phyloP scores from a whole-genome alignment of 1,140 invertebrate genomes.

The Cydia splendana region DNA sequence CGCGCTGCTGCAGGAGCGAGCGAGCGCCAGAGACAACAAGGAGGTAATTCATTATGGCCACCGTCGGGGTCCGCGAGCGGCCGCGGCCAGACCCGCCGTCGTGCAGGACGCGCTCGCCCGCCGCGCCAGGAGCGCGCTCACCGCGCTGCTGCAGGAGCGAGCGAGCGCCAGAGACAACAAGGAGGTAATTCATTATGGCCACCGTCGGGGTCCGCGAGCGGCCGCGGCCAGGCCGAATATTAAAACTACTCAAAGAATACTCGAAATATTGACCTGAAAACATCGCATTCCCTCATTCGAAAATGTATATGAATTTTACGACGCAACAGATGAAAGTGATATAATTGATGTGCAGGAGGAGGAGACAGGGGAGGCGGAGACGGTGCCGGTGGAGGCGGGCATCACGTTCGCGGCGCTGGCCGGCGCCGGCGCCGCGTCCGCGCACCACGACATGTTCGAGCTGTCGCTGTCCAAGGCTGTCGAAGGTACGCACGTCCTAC shows the following conservation, averaged over 20 bases:
- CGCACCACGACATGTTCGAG: conserved; percentile 95
- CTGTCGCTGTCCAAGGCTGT: conserved; percentile 94
- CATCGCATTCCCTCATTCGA: no score
- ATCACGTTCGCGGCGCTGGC: conserved; percentile 87
- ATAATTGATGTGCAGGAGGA: conserved; percentile 11
- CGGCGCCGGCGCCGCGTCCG: conserved; percentile 71
- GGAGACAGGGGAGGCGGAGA: conserved; percentile 82
- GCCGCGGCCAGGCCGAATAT: conserved; percentile 81
- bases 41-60: no score
- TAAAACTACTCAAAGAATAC: no score
- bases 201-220: conserved; percentile 79
- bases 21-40: background rate
- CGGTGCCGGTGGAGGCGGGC: conserved; percentile 86
- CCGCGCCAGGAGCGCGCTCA: conserved; percentile 84
- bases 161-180: background rate
- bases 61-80: conserved; percentile 79
- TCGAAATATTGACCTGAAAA: no score
- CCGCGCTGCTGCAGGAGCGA: conserved; percentile 87
- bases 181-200: no score
- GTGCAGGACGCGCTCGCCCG: conserved; percentile 89
- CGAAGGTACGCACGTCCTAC: conserved; percentile 45
- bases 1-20: conserved; percentile 87
- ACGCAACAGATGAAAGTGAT: no score
- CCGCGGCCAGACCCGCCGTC: conserved; percentile 86
- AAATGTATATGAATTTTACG: no score